Evolutionary conservation across 2,113 vertebrate species (phyloP).

Genomic region (Pimephales promelas): DNA sequence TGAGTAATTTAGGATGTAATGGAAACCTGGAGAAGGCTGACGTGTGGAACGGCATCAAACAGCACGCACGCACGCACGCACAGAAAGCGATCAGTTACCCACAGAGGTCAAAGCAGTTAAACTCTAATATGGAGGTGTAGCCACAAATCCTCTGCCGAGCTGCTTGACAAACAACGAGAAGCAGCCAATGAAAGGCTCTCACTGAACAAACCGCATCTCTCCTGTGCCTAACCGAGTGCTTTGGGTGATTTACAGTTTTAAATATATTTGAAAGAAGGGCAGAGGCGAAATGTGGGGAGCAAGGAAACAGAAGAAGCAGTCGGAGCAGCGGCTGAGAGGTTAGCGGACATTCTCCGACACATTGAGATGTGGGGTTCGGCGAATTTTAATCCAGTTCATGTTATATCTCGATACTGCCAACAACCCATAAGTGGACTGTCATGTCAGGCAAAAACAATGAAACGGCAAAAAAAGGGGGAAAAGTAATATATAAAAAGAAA

Average conservation of each 20-base stretch:
- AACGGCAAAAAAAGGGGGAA: not conserved
- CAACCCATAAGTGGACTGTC: not conserved
- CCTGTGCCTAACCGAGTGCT: not conserved
- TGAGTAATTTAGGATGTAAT: constrained; percentile 36
- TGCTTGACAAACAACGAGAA: constrained; percentile 28
- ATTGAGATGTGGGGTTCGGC: not conserved
- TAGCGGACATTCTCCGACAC: not conserved
- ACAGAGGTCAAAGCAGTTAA: constrained; percentile 38
- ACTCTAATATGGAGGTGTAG: constrained; percentile 34
- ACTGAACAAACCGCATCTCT: constrained; percentile 9
- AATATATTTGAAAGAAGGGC: constrained; percentile 12
- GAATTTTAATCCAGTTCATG: not conserved
- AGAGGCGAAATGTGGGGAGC: constrained; percentile 13
- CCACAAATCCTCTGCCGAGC: constrained; percentile 39
- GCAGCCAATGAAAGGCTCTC: constrained; percentile 22
- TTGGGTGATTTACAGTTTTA: not conserved
- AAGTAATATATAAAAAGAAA: not conserved
- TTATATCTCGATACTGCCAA: not conserved
- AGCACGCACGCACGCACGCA: constrained; percentile 11
- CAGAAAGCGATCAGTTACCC: constrained; percentile 29
- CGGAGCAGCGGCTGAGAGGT: not conserved
- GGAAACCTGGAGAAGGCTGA: constrained; percentile 41
- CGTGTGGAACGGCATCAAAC: constrained; percentile 12
- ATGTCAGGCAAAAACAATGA: not conserved
- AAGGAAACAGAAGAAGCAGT: not conserved